These are phyloP conservation scores for Eufriesea mexicana DNA, from an alignment of 1,140 invertebrate species.

Conservation along the genomic window DNA sequence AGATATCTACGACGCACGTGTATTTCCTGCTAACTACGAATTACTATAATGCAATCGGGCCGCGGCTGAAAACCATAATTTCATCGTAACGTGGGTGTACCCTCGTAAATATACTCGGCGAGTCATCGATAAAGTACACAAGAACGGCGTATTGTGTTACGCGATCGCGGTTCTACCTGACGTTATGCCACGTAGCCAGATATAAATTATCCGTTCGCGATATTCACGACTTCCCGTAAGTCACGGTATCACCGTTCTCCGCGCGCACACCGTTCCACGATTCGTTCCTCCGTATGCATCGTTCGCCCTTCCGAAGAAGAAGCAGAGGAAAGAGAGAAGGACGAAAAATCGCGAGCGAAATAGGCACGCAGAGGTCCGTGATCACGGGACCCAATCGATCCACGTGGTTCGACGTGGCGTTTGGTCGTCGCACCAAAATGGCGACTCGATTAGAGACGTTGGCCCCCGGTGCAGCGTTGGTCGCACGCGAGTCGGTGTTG, in stretches of 20 bases:
- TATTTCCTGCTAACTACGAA: constrained; percentile 42
- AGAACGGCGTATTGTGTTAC: constrained; percentile 16
- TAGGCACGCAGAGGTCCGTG: too few species aligned
- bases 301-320: too few species aligned
- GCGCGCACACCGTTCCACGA: background rate
- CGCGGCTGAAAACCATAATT: constrained; percentile 41
- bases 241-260: background rate
- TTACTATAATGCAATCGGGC: constrained; percentile 29
- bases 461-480: background rate
- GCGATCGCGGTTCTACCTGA: constrained; percentile 14
- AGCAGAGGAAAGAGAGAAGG: background rate
- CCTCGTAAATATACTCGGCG: constrained; percentile 27
- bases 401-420: background rate
- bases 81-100: constrained; percentile 47
- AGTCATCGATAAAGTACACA: constrained; percentile 41
- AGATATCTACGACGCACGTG: constrained; percentile 15
- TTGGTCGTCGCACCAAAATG: constrained; percentile 1
- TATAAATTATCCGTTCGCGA: constrained; percentile 25
- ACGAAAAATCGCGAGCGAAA: background rate
- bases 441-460: constrained; percentile 20
- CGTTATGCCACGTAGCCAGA: background rate
- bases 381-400: background rate
- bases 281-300: background rate
- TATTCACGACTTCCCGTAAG: background rate
- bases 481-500: background rate